Base-by-base conservation (phyloP, 2,113 vertebrate genomes). In the Charadrius vociferus region DNA sequence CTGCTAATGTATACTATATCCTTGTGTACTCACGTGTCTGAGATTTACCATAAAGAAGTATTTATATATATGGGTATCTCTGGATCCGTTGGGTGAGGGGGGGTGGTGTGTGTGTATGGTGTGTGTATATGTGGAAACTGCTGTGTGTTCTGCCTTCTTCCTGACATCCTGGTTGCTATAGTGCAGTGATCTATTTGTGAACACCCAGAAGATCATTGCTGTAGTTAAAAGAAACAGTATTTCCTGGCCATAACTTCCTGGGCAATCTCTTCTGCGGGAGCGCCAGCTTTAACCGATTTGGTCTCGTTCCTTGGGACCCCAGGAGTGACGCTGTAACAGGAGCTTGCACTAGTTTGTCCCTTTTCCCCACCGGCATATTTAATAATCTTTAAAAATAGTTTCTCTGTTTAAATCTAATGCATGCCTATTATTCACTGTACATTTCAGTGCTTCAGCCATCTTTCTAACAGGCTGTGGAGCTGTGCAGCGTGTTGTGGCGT, bases 201-300 rank as follows among this genome's bases (percentile, higher is more conserved):
- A 98, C 97, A 97, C 97, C 74, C 90, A 97, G 96, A 91, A 97
- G 95, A 98, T 97, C 86, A 96, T 94, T 97, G 95, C 98, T 96
- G 62, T 95, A 97, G 95, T 96, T 97, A 97, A 97, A 98, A 97
- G 97, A 98, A 97, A 97, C 82, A 61, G 91, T 95, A 92, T 96
- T 98, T 98, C 97, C 98, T 98, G 97, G 91, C 96, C 97, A 84
- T 94, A 97, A 97, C 98, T 98, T 98, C 95, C 96, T 97, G 97
- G 97, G 96, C 97, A 97, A 93, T 98, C 91, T 95, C 90, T 91
- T 89, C 93, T 97, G 94, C 95, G 73, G 86, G 94, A 97, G 91
- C 21, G 1, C 72, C 73, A 59, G 85, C 93, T 75, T 91, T 87
- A 93, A 65, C 47, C 0, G 2, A 24, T 83, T 75, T 0, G 6